These are phyloP conservation scores for Ciconia boyciana DNA, from an alignment of 2,113 vertebrate genomes.

Conservation along the genomic window DNA sequence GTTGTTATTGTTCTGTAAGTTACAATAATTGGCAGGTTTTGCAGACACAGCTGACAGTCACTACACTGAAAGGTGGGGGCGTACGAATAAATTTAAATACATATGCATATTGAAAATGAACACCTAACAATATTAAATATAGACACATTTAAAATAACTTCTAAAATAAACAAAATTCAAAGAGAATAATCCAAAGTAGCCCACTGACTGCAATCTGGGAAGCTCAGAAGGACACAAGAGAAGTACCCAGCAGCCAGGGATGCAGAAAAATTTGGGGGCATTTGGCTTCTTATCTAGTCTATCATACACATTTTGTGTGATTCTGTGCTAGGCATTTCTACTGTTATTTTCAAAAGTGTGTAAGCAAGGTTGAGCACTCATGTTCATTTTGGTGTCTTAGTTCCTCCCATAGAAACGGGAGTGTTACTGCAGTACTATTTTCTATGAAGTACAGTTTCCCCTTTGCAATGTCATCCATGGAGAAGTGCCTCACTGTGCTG, in stretches of 20 bases:
- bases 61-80: background rate
- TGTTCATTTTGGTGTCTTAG: background rate
- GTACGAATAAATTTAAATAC: constrained; percentile 40
- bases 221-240: background rate
- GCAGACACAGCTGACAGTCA: background rate
- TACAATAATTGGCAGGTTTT: constrained; percentile 27
- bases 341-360: background rate
- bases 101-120: background rate
- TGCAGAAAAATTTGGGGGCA: background rate
- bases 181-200: background rate
- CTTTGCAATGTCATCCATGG: background rate
- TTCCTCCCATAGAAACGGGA: background rate
- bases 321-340: background rate
- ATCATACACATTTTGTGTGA: background rate
- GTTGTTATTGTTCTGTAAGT: constrained; percentile 22
- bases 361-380: background rate
- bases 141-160: background rate
- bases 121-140: background rate
- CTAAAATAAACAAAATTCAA: background rate
- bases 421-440: background rate
- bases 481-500: background rate
- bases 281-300: background rate
- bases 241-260: background rate
- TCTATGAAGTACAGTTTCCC: background rate
- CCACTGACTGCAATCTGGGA: background rate